Base-by-base conservation (phyloP, 2,888 invertebrate species). In the Apodemia mormo region DNA sequence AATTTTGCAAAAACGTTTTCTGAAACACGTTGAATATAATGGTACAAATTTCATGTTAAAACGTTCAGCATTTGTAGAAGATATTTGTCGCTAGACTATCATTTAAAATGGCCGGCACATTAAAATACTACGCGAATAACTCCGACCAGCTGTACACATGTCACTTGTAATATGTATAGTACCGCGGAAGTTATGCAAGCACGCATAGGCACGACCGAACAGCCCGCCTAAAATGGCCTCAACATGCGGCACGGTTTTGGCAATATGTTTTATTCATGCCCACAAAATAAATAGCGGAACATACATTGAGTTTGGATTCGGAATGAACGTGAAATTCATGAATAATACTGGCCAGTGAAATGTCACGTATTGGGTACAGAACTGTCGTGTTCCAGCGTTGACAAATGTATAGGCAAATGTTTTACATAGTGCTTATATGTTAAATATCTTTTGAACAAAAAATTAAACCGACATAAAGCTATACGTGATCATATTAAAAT, bases 181-280 rank as follows among this genome's bases (percentile, higher is more conserved):
- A 71, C 58, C 78, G 77, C 82, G 85, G 85, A 87, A 87, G 81
- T 81, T 75, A 77, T 77, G 72, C 72, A 77, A 77, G 67, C 61
- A 61, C 61, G 33, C 70, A 71, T 71, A 73, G 73, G 69, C 73
- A 73, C 70, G 73, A 72, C 67, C 66, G 77, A 80, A 76, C 78
- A 69, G 79, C 76, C 72, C 79, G 75, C 85, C 87, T 73, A 81
- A 88, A 84, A 89, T 81, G 88, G 88, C 76, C 73, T 75, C 76
- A 78, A 74, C 76, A 71, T 76, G 71, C 72, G 72, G 72, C 69
- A 77, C 80, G 72, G 77, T 89, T 90, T 90, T 84, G 90, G 88
- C 83, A 79, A 86, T 81, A 90, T 90, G 87, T 90, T 83, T 90
- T 83, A 90, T 90, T 90, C 88, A 89, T 89, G 76, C 75, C 77